A percentile compares a stretch with the other conserved stretches of the same genome.
Conservation (phyloP, 2,113 vertebrate genomes). For the Eretmochelys imbricata region DNA sequence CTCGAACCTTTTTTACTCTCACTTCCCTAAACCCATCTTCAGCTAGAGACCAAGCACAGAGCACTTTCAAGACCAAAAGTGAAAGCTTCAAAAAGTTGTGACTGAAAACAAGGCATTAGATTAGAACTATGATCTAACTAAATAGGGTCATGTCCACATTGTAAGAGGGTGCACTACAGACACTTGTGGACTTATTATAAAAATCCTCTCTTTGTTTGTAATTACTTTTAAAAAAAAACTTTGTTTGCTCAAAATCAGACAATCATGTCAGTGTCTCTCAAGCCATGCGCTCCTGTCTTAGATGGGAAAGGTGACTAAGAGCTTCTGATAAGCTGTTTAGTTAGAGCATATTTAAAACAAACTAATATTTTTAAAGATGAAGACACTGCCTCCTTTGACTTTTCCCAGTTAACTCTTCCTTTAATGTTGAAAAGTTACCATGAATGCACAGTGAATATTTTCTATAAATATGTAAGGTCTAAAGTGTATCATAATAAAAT, state of each 20-base stretch:
- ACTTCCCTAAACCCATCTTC: not conserved
- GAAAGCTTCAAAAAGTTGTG: not conserved
- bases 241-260: not conserved
- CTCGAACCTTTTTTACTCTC: not conserved
- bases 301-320: not conserved
- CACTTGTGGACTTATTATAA: not conserved
- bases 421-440: not conserved
- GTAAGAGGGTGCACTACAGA: not conserved
- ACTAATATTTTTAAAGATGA: not conserved
- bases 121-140: not conserved
- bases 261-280: not conserved
- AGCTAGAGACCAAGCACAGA: not conserved
- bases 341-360: no score
- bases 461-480: not conserved
- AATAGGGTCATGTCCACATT: not conserved
- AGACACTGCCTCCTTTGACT: accelerated
- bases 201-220: not conserved
- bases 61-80: not conserved
- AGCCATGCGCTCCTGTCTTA: not conserved
- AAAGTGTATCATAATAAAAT: accelerated
- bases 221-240: not conserved
- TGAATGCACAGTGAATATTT: not conserved
- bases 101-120: not conserved
- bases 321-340: not conserved
- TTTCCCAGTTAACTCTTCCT: not conserved